Evolutionary conservation across 2,797 vertebrate species (phyloP).

Genomic region (Sciurus carolinensis): DNA sequence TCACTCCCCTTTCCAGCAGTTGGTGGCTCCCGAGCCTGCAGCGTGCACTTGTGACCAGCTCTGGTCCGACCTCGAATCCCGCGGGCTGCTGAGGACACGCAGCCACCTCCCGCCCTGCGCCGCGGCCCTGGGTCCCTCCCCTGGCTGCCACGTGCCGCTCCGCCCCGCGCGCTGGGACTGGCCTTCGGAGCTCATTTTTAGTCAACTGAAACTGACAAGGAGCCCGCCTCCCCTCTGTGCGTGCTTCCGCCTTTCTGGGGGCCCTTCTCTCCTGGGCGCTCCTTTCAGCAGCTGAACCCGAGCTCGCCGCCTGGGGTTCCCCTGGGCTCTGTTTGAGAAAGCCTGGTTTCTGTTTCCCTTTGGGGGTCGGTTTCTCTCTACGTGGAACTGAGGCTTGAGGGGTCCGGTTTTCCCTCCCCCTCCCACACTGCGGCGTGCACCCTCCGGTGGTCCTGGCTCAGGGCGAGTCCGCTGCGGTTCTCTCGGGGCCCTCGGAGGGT

Average conservation of each 20-base stretch:
- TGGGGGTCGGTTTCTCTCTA: background rate
- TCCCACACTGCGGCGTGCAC: background rate
- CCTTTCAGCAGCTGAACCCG: no score
- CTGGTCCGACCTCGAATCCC: background rate
- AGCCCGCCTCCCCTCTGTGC: no score
- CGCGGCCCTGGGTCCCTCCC: no score
- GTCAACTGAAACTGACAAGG: no score
- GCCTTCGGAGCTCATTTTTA: no score
- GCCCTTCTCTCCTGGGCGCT: background rate
- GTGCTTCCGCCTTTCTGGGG: background rate
- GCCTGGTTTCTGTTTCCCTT: background rate
- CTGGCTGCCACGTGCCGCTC: no score
- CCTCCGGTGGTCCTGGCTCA: no score
- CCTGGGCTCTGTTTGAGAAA: background rate
- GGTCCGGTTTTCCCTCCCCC: background rate
- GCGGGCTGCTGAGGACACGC: no score
- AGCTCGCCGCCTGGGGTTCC: fast-evolving
- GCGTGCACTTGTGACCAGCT: fast-evolving
- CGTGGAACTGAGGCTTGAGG: background rate
- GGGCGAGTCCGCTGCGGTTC: background rate
- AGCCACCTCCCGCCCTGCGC: no score
- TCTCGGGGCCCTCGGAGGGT: fast-evolving
- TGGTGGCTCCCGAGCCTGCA: no score
- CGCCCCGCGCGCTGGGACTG: no score
- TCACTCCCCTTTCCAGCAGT: background rate